phyloP scores from a whole-genome alignment of 2,888 invertebrate genomes.

The Sepiola atlantica region DNA sequence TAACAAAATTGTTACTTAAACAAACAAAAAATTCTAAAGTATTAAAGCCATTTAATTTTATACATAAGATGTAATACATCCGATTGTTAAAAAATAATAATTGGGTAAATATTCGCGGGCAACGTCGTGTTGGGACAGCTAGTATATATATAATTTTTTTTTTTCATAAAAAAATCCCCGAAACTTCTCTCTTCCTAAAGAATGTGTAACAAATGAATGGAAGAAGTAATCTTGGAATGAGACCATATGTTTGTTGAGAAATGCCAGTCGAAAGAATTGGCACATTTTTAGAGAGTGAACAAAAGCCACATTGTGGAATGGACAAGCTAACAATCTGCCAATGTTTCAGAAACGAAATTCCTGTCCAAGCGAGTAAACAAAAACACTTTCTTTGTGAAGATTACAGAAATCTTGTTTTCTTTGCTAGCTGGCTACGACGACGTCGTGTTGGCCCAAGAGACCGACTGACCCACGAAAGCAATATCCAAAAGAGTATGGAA shows the following conservation, averaged over 20 bases:
- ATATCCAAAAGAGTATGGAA: not conserved
- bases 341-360: not conserved
- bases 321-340: not conserved
- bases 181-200: not conserved
- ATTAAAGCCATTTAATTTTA: too few species aligned
- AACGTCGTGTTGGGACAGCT: too few species aligned
- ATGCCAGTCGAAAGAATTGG: not conserved
- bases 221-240: not conserved
- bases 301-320: not conserved
- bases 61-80: too few species aligned
- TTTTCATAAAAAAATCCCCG: not conserved
- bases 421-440: not conserved
- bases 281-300: not conserved
- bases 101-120: too few species aligned
- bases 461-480: not conserved
- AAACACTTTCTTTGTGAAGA: not conserved
- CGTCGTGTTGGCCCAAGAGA: not conserved
- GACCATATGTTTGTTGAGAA: not conserved
- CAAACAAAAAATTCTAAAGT: too few species aligned
- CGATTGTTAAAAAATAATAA: too few species aligned
- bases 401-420: not conserved
- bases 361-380: not conserved
- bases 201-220: not conserved
- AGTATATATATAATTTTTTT: too few species aligned
- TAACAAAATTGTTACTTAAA: too few species aligned